Evolutionary conservation across 64 coral and sea anemone species (phyloP).

Genomic region (Stichodactyla helianthus): DNA sequence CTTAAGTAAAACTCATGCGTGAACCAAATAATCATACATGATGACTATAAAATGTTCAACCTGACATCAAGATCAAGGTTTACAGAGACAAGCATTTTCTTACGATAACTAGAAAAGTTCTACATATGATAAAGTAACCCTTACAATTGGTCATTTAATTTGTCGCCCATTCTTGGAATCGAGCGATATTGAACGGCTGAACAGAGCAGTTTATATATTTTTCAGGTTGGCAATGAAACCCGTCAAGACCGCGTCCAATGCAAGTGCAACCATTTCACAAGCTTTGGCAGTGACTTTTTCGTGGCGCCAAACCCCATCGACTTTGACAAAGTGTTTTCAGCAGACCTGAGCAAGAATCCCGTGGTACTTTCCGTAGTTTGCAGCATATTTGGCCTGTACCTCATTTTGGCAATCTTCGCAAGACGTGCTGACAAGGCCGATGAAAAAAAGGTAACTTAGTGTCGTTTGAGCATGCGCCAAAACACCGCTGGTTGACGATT

Average conservation of each 20-base stretch:
- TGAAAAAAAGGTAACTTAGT: slow-evolving; percentile 40
- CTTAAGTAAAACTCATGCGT: no score
- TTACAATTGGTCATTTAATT: no score
- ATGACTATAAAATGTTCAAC: no score
- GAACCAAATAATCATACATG: no score
- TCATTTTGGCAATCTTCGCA: slow-evolving; percentile 57
- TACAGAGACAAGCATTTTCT: no score
- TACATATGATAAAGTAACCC: no score
- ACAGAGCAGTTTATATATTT: background rate
- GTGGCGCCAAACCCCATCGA: slow-evolving; percentile 91
- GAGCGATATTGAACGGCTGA: no score
- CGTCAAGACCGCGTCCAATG: slow-evolving; percentile 49
- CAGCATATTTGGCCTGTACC: slow-evolving; percentile 76
- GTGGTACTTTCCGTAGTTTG: slow-evolving; percentile 61
- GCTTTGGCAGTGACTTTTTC: slow-evolving; percentile 77
- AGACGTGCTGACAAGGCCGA: slow-evolving; percentile 69
- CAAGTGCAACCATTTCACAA: slow-evolving; percentile 71
- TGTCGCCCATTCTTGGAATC: no score
- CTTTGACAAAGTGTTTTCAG: slow-evolving; percentile 85
- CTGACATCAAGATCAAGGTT: no score
- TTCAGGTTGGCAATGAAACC: slow-evolving; percentile 60
- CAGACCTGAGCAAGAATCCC: slow-evolving; percentile 77
- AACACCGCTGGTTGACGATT: no score
- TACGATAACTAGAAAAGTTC: no score
- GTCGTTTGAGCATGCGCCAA: background rate